A percentile compares a stretch with the other conserved stretches of the same genome.
These are phyloP conservation scores for Neuroscelio doddi DNA, from an alignment of 2,888 invertebrate genomes.

Conservation along the genomic window DNA sequence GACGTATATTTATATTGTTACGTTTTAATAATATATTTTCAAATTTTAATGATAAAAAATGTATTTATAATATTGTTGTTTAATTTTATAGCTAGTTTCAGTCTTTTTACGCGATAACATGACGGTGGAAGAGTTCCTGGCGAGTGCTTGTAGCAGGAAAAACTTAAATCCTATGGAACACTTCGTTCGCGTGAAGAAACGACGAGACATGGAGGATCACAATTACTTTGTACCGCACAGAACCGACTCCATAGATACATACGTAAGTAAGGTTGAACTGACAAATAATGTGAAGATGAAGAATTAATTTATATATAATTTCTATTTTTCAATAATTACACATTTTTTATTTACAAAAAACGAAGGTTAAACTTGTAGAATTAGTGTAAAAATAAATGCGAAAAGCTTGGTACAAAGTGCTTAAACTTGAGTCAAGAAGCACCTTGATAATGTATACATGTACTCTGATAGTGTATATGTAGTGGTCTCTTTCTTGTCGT, in stretches of 20 bases:
- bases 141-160: conserved; percentile 92
- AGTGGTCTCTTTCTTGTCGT: conserved; percentile 46
- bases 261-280: conserved; percentile 91
- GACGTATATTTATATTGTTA: too few relatives aligned
- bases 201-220: conserved; percentile 95
- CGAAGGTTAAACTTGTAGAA: too few relatives aligned
- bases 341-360: too few relatives aligned
- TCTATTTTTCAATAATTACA: too few relatives aligned
- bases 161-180: conserved; percentile 95
- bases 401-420: too few relatives aligned
- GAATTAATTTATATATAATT: conserved; percentile 3
- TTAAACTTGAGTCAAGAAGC: background rate
- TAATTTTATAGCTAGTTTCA: conserved; percentile 76
- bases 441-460: too few relatives aligned
- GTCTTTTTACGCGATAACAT: conserved; percentile 92
- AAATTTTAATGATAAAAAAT: too few relatives aligned
- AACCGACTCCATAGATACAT: conserved; percentile 94
- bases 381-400: too few relatives aligned
- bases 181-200: conserved; percentile 95
- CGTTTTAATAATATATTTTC: background rate
- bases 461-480: background rate
- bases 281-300: too few relatives aligned
- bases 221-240: conserved; percentile 97
- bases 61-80: background rate
- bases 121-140: conserved; percentile 96